Evolutionary conservation across 1,140 invertebrate genomes (phyloP).

Genomic region (Hylaeus anthracinus): DNA sequence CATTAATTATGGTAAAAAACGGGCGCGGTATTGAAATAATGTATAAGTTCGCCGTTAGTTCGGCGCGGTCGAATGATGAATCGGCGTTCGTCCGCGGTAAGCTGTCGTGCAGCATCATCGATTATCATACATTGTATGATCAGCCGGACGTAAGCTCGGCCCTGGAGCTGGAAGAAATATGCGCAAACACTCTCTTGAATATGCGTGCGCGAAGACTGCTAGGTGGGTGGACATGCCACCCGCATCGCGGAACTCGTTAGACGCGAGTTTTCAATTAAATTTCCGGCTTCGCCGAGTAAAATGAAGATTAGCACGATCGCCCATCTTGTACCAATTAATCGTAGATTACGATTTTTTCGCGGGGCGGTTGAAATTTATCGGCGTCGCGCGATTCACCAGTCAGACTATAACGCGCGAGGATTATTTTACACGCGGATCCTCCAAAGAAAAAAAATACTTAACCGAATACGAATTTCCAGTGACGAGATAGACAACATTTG

Average conservation of each 20-base stretch:
- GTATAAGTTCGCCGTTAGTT: neutral
- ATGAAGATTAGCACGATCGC: conserved; percentile 48
- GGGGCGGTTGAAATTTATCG: conserved; percentile 43
- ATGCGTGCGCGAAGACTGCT: conserved; percentile 37
- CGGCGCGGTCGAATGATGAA: conserved; percentile 14
- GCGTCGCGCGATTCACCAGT: conserved; percentile 8
- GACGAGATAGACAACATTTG: too few relatives aligned
- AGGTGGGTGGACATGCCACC: conserved; percentile 70
- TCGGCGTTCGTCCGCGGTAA: conserved; percentile 28
- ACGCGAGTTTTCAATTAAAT: conserved; percentile 70
- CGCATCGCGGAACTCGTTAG: conserved; percentile 69
- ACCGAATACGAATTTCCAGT: too few relatives aligned
- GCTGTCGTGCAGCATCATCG: conserved; percentile 53
- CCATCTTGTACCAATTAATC: conserved; percentile 65
- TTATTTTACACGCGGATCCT: neutral
- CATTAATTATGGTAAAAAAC: conserved; percentile 27
- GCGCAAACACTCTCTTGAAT: conserved; percentile 41
- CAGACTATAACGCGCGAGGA: conserved; percentile 33
- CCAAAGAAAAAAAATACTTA: too few relatives aligned
- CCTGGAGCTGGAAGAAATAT: conserved; percentile 37
- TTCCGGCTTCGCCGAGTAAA: conserved; percentile 55
- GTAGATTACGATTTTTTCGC: conserved; percentile 51
- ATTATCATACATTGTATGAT: conserved; percentile 60
- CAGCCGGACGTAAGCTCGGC: conserved; percentile 24
- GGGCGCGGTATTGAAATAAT: conserved; percentile 19